Conservation (phyloP, 1,140 invertebrate species). For the Spodoptera frugiperda region DNA sequence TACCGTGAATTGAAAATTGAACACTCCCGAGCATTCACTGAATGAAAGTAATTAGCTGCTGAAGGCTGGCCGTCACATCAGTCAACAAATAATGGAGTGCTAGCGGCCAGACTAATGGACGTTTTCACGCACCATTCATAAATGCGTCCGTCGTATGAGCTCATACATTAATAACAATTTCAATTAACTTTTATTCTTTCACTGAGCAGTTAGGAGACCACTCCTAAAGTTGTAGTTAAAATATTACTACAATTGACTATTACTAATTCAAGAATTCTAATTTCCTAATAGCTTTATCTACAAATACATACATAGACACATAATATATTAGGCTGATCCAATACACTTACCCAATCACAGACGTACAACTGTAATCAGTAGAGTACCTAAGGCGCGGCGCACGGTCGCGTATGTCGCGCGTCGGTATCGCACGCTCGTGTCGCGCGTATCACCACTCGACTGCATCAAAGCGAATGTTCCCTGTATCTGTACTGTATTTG, state of each 20-base stretch:
- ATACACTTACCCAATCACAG: neutral
- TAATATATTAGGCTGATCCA: neutral
- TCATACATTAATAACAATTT: neutral
- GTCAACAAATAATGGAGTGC: slow-evolving; percentile 1
- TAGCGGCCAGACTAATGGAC: neutral
- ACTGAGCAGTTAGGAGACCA: too few species aligned
- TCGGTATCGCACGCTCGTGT: slow-evolving; percentile 25
- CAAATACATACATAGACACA: too few species aligned
- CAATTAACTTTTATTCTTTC: too few species aligned
- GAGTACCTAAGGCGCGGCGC: neutral
- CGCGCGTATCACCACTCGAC: slow-evolving; percentile 11
- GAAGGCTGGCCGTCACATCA: slow-evolving; percentile 3
- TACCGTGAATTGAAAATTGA: neutral
- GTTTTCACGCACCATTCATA: slow-evolving; percentile 30
- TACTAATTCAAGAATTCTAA: neutral
- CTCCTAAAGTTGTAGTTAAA: too few species aligned
- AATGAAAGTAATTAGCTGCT: slow-evolving; percentile 23
- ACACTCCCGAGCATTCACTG: neutral
- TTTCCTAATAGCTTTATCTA: neutral
- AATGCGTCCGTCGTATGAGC: neutral
- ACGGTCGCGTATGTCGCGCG: slow-evolving; percentile 25
- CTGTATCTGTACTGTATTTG: slow-evolving; percentile 36
- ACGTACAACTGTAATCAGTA: neutral
- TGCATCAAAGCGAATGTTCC: slow-evolving; percentile 48
- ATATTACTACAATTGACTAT: too few species aligned